Evolutionary conservation across 2,797 vertebrate species (phyloP).

Genomic region (Falco berigora): DNA sequence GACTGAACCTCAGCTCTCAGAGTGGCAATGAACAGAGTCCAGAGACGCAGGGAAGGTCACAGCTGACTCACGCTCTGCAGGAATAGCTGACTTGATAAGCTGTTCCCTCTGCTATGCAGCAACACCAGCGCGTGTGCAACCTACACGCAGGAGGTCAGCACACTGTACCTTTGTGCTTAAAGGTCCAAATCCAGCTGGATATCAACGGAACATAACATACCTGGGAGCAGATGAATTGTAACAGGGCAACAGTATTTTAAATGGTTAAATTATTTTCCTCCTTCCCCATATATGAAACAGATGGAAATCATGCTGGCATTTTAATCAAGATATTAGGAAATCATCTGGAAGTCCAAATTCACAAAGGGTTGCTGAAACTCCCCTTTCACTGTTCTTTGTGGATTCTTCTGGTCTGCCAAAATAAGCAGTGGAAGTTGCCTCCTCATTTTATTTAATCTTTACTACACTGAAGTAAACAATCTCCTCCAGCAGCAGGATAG

Average conservation of each 20-base stretch:
- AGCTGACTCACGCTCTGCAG: slow-evolving; percentile 38
- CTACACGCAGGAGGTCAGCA: neutral
- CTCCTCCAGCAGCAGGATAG: neutral
- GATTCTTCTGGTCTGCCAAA: neutral
- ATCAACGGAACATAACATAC: accelerated
- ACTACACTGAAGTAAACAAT: neutral
- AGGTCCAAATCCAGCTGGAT: neutral
- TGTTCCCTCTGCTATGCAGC: neutral
- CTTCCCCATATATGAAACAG: neutral
- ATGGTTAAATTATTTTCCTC: neutral
- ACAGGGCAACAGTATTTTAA: neutral
- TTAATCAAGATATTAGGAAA: neutral
- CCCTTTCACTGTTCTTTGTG: neutral
- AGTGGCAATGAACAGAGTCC: neutral
- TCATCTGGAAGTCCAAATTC: neutral
- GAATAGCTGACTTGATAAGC: slow-evolving; percentile 17
- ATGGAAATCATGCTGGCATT: neutral
- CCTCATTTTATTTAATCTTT: neutral
- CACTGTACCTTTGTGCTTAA: neutral
- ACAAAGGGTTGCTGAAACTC: neutral
- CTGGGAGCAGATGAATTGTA: neutral
- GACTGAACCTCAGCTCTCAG: neutral
- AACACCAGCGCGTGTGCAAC: neutral
- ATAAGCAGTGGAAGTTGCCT: neutral
- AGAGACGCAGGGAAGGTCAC: slow-evolving; percentile 13